Evolutionary conservation across 2,113 vertebrate genomes (phyloP).

Genomic region (Cranoglanis bouderius): DNA sequence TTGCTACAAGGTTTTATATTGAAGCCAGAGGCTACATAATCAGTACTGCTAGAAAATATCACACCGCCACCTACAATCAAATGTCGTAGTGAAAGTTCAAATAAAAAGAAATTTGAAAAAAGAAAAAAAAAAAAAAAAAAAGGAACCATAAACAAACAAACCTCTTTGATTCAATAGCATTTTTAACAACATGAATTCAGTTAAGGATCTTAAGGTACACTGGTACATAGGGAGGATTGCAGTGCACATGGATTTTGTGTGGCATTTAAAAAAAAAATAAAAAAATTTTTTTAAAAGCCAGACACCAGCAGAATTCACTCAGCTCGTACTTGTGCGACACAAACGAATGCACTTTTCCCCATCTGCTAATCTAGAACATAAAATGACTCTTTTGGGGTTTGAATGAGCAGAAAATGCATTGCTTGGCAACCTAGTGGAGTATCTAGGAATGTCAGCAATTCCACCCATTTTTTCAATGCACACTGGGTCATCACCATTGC

Average conservation of each 20-base stretch:
- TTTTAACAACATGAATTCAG: constrained; percentile 19
- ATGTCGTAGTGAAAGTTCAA: constrained; percentile 34
- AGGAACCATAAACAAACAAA: constrained; percentile 15
- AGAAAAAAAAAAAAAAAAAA: constrained; percentile 32
- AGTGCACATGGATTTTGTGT: not conserved
- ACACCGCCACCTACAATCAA: constrained; percentile 36
- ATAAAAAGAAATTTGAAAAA: too few species aligned
- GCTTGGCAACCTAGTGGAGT: not conserved
- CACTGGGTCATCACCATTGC: constrained; percentile 78
- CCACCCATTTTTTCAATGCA: not conserved
- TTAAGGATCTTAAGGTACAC: constrained; percentile 16
- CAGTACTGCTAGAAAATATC: constrained; percentile 34
- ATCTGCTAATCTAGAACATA: constrained; percentile 18
- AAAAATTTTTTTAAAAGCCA: not conserved
- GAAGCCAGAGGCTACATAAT: constrained; percentile 26
- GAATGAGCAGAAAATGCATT: constrained; percentile 9
- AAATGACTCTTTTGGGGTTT: not conserved
- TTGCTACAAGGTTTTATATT: constrained; percentile 25
- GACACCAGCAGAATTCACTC: constrained; percentile 14
- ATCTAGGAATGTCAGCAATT: not conserved
- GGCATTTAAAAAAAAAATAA: not conserved
- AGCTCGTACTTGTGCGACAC: not conserved
- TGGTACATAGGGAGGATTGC: not conserved
- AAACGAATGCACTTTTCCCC: not conserved
- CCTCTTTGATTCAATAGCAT: constrained; percentile 34